Evolutionary conservation across 2,113 vertebrate genomes (phyloP), one percentile per base, ranked within the genome.

Genomic region (Mobula hypostoma): DNA sequence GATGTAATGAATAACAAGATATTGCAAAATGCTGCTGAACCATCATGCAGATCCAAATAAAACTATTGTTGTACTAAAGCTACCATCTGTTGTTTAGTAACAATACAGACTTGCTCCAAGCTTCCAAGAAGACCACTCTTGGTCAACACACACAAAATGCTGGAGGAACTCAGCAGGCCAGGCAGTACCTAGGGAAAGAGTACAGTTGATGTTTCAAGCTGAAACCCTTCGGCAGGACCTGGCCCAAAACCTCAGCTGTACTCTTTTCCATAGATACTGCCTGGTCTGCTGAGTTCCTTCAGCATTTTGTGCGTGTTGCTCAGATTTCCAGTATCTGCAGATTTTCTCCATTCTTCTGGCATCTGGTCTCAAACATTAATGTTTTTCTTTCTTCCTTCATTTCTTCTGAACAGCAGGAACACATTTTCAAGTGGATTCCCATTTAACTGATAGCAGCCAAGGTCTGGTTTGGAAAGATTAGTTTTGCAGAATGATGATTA

Each of bases 401-500:
- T 92, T 92, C 66, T 36, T 68, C 63, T 36, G 19, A n/a, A 72
- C n/a, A 68, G 66, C 70, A 24, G 2, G 32, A 70, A 92, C 32
- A 92, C 15, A 70, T 92, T 87, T 92, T n/a, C 19, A 66, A 68
- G 61, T n/a, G 63, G 7, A 32, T 61, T 87, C 58, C 56, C 2
- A 29, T 87, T 87, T 61, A 61, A 87, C 56, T 87, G 83, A 12
- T n/a, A n/a, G 27, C 56, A 61, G 56, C 56, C 56, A 87, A 61
- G 56, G 58, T 48, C 56, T 87, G 83, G 24, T 87, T 61, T 87
- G 83, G 48, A 87, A 87, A 61, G 83, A 87, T 61, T n/a, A 61
- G 56, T 87, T 61, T 87, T 87, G 56, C 83, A 87, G 61, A 40
- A 70, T 70, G 61, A 32, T 68, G 63, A 68, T 70, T 68, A 92